Base-by-base conservation (phyloP, 2,797 vertebrate species). In the Anabas testudineus region DNA sequence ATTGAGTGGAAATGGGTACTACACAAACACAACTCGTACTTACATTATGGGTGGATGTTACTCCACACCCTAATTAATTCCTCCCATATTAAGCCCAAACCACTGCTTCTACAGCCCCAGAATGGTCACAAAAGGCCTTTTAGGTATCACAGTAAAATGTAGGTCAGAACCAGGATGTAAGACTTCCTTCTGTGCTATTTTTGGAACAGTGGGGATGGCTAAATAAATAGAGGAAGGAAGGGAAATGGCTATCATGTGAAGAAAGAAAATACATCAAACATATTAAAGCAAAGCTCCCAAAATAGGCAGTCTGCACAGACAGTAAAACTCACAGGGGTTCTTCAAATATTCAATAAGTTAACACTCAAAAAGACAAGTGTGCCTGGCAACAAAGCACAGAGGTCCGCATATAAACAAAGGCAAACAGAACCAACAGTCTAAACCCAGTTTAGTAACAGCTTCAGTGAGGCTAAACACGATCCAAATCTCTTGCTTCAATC, bases 261-360 rank as follows among this genome's bases (percentile, higher is more conserved):
- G 36, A 28, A 68, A 71, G 68, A 69, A 78, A 79, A 73, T 48
- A 77, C 67, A 49, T 75, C 81, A 74, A 82, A 76, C 60, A 70
- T 64, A 87, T 84, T 46, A 89, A 84, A 89, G 86, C 74, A 82
- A 82, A 84, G 67, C 59, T 83, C 76, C 80, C 65, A 78, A 81
- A 66, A 86, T 43, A 74, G 64, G 57, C 67, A 47, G 70, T 61
- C 73, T 55, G 18, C 47, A 60, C 1, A n/a, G 78, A 83, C 51
- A 51, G 51, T 72, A 55, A 57, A 82, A 83, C 61, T 73, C 72
- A 65, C 68, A 10, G 45, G 53, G 54, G 57, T 74, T 63, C 72
- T 78, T 90, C 66, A 80, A 80, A 88, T 83, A 84, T 71, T 91
- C 85, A 94, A 95, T 94, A 94, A 94, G 87, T 94, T 94, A 94